Evolutionary conservation across 2,113 vertebrate genomes (phyloP).

Genomic region (Siphamia tubifer): DNA sequence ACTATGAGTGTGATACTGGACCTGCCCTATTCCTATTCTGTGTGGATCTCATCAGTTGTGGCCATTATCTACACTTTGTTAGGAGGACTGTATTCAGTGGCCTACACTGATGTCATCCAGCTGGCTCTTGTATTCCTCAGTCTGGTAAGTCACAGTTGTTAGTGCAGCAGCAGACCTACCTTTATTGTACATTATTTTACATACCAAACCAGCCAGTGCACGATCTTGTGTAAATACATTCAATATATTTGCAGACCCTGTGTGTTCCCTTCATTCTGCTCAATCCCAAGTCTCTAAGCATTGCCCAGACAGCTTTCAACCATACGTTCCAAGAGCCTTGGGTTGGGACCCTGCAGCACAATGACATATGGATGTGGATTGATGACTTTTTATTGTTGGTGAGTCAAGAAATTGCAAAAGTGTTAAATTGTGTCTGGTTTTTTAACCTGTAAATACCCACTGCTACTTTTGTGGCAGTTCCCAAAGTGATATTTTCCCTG

Average conservation of each 20-base stretch:
- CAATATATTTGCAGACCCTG: conserved; percentile 45
- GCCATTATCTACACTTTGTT: conserved; percentile 72
- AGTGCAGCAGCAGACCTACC: neutral
- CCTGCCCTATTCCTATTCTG: conserved; percentile 37
- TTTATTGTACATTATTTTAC: neutral
- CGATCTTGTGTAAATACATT: neutral
- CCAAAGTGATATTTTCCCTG: too few relatives aligned
- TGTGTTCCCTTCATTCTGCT: conserved; percentile 64
- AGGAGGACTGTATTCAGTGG: conserved; percentile 72
- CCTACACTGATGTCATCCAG: conserved; percentile 73
- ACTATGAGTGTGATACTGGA: conserved; percentile 70
- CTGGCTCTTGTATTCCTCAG: conserved; percentile 52
- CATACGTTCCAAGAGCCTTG: conserved; percentile 60
- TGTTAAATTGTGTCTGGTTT: too few relatives aligned
- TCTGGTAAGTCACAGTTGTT: conserved; percentile 49
- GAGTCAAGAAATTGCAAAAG: neutral
- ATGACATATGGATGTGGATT: conserved; percentile 47
- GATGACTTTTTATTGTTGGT: conserved; percentile 68
- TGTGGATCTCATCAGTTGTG: conserved; percentile 61
- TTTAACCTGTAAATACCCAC: too few relatives aligned
- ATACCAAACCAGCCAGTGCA: too few relatives aligned
- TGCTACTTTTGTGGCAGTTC: too few relatives aligned
- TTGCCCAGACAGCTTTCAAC: conserved; percentile 55
- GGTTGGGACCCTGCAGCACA: conserved; percentile 43
- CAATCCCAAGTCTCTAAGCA: conserved; percentile 38